phyloP scores from a whole-genome alignment of 2,113 vertebrate species.

The Plectropomus leopardus region DNA sequence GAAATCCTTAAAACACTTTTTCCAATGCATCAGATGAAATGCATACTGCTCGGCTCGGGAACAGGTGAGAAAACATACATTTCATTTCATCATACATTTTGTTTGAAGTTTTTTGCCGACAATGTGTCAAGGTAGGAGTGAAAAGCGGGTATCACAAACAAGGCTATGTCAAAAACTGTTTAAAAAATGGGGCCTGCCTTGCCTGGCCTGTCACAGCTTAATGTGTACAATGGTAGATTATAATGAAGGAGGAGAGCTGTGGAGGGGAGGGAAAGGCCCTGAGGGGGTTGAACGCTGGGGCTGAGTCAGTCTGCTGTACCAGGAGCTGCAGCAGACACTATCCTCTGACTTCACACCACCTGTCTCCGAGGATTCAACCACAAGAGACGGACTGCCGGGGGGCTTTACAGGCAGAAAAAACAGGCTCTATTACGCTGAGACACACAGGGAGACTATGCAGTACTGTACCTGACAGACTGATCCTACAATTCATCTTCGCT shows the following conservation, averaged over 20 bases:
- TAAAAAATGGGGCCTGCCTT: background rate
- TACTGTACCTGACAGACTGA: constrained; percentile 11
- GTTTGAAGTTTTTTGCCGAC: background rate
- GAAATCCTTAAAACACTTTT: constrained; percentile 42
- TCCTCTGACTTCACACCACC: constrained; percentile 37
- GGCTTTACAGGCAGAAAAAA: constrained; percentile 51
- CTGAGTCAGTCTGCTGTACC: constrained; percentile 40
- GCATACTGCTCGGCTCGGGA: background rate
- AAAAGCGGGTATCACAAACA: constrained; percentile 17
- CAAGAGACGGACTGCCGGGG: constrained; percentile 36
- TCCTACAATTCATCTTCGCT: background rate
- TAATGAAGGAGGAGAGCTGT: constrained; percentile 34
- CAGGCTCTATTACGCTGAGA: constrained; percentile 33
- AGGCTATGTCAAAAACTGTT: background rate
- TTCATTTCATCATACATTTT: background rate
- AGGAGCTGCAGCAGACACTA: constrained; percentile 31
- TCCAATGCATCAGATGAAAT: constrained; percentile 29
- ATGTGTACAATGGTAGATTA: constrained; percentile 1
- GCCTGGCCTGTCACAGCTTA: background rate
- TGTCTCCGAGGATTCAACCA: constrained; percentile 51
- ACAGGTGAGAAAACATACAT: constrained; percentile 16
- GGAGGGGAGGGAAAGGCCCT: constrained; percentile 27
- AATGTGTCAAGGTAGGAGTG: constrained; percentile 9
- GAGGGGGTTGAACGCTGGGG: constrained; percentile 27
- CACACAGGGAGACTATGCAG: constrained; percentile 8